Evolutionary conservation across 2,113 vertebrate species (phyloP).

Genomic region (Reinhardtius hippoglossoides): DNA sequence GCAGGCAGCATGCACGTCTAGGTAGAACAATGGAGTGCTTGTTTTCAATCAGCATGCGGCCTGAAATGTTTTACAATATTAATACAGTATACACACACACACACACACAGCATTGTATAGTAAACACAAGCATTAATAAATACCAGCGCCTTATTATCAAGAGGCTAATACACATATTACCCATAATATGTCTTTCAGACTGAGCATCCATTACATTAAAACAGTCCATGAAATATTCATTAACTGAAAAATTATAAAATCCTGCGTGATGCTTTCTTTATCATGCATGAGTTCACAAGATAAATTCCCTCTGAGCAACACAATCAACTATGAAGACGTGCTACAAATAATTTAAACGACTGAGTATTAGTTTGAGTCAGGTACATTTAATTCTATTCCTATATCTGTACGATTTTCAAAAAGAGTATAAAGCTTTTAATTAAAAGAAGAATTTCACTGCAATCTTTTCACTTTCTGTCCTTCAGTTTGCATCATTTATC

Average conservation of each 20-base stretch:
- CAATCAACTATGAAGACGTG: neutral
- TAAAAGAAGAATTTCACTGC: neutral
- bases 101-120: neutral
- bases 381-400: too few species aligned
- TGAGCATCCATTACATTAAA: neutral
- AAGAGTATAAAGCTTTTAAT: too few species aligned
- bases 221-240: neutral
- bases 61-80: neutral
- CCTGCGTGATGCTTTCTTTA: neutral
- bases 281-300: neutral
- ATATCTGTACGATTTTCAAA: too few species aligned
- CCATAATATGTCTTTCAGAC: neutral
- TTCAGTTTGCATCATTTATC: neutral
- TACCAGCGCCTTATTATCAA: neutral
- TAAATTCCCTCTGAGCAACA: neutral
- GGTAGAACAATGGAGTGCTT: neutral
- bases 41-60: neutral
- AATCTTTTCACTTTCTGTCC: neutral
- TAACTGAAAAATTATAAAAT: neutral
- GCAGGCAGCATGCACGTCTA: neutral
- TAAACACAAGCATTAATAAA: slow-evolving; percentile 3
- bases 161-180: neutral
- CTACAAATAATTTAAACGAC: too few species aligned
- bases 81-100: neutral
- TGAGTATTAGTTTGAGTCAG: too few species aligned